phyloP scores from a whole-genome alignment of 1,140 invertebrate genomes.

The Lucilia cuprina region DNA sequence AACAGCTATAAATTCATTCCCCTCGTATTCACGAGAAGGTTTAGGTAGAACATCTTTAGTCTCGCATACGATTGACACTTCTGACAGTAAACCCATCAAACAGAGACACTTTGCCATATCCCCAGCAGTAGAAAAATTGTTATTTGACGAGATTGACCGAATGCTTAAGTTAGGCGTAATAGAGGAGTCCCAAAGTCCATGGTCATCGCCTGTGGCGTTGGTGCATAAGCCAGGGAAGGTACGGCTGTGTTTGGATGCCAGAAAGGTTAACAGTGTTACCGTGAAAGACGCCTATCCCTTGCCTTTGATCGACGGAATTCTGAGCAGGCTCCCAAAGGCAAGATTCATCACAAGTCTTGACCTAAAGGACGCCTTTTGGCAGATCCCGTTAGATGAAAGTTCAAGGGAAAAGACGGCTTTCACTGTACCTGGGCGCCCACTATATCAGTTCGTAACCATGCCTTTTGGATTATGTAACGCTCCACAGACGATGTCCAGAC shows the following conservation, averaged over 20 bases:
- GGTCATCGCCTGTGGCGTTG: not conserved
- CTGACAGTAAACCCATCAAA: not conserved
- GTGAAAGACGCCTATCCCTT: conserved; percentile 34
- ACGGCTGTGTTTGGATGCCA: not conserved
- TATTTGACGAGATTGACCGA: not conserved
- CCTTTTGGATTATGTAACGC: conserved; percentile 39
- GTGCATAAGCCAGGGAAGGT: not conserved
- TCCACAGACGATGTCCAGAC: conserved; percentile 38
- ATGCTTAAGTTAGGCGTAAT: not conserved
- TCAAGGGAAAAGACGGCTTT: conserved; percentile 58
- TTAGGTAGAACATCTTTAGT: not conserved
- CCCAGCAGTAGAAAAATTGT: conserved; percentile 9
- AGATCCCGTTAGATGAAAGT: not conserved
- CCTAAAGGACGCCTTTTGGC: conserved; percentile 41
- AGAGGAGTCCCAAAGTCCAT: conserved; percentile 2
- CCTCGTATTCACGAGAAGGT: not conserved
- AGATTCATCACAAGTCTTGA: conserved; percentile 26
- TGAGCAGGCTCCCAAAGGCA: conserved; percentile 19
- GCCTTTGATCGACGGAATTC: conserved; percentile 37
- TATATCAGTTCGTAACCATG: conserved; percentile 50
- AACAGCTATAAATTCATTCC: not conserved
- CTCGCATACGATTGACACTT: not conserved
- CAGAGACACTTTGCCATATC: not conserved
- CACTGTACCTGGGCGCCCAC: conserved; percentile 47
- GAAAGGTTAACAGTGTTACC: not conserved